These are phyloP conservation scores for Enteromius trimaculatus DNA, from an alignment of 2,797 vertebrate species.

Conservation along the genomic window DNA sequence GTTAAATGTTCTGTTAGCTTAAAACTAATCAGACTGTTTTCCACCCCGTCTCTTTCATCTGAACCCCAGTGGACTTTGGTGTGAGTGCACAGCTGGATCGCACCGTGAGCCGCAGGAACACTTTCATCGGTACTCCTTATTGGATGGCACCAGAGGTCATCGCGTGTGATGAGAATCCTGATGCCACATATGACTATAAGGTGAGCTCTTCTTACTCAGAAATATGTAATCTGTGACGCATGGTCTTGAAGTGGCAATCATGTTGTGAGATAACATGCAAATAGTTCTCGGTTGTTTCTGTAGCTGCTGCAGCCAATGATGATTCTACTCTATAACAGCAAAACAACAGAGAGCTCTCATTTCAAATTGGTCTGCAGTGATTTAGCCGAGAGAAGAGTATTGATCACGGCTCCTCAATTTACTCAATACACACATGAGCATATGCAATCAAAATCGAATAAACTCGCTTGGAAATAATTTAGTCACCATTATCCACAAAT, in stretches of 20 bases:
- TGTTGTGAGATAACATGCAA: not conserved
- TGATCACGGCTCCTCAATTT: slow-evolving; percentile 29
- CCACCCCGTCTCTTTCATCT: not conserved
- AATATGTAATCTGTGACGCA: not conserved
- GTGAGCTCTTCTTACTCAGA: slow-evolving; percentile 67
- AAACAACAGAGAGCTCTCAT: not conserved
- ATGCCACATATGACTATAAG: slow-evolving; percentile 95
- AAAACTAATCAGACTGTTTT: not conserved
- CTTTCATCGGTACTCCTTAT: slow-evolving; percentile 96
- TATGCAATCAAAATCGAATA: slow-evolving; percentile 41
- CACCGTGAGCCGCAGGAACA: slow-evolving; percentile 91
- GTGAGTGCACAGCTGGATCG: slow-evolving; percentile 93
- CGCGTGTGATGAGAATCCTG: slow-evolving; percentile 93
- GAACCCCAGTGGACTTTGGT: slow-evolving; percentile 88
- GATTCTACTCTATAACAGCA: not conserved
- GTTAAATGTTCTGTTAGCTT: not conserved
- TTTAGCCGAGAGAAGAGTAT: slow-evolving; percentile 6
- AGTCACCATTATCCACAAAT: slow-evolving; percentile 33
- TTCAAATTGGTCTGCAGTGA: slow-evolving; percentile 16
- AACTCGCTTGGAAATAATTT: slow-evolving; percentile 29
- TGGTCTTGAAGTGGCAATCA: not conserved
- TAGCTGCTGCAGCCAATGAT: not conserved
- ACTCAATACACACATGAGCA: slow-evolving; percentile 15
- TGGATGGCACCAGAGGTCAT: slow-evolving; percentile 99
- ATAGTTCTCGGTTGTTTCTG: not conserved